A percentile compares a stretch with the other conserved stretches of the same genome.
Conservation (phyloP, 2,888 invertebrate species). For the Archips crataeganus region DNA sequence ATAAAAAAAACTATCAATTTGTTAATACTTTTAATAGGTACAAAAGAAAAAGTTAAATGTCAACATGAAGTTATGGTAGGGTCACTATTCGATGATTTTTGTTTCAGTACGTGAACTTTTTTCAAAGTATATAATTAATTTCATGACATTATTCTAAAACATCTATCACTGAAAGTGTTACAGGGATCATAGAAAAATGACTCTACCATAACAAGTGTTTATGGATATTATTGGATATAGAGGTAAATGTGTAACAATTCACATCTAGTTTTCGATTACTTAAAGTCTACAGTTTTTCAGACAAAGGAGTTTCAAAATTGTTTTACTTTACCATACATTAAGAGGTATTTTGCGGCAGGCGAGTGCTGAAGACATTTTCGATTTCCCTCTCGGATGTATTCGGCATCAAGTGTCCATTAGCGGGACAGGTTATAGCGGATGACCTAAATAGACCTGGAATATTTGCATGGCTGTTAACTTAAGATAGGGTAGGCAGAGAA, state of each 20-base stretch:
- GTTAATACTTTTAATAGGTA: too few species aligned
- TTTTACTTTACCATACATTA: neutral
- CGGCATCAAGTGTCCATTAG: constrained; percentile 23
- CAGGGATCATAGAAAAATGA: too few species aligned
- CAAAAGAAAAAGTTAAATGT: too few species aligned
- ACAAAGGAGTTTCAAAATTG: neutral
- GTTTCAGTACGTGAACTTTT: too few species aligned
- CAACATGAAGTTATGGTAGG: too few species aligned
- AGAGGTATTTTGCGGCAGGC: neutral
- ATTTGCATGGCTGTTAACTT: neutral
- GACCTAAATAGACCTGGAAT: constrained; percentile 13
- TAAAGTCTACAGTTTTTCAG: neutral
- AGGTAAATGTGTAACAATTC: too few species aligned
- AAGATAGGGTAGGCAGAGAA: neutral
- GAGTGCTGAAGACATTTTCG: constrained; percentile 32
- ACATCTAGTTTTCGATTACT: neutral
- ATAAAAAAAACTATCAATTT: neutral
- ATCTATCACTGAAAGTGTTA: too few species aligned
- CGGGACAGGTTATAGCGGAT: constrained; percentile 4
- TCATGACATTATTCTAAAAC: too few species aligned
- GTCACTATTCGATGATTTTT: too few species aligned
- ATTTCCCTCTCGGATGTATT: constrained; percentile 32
- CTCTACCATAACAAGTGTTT: too few species aligned
- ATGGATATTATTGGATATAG: too few species aligned
- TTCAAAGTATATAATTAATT: too few species aligned